phyloP scores from a whole-genome alignment of 53 echinoderm and acorn worm genomes.

The Echinometra lucunter region DNA sequence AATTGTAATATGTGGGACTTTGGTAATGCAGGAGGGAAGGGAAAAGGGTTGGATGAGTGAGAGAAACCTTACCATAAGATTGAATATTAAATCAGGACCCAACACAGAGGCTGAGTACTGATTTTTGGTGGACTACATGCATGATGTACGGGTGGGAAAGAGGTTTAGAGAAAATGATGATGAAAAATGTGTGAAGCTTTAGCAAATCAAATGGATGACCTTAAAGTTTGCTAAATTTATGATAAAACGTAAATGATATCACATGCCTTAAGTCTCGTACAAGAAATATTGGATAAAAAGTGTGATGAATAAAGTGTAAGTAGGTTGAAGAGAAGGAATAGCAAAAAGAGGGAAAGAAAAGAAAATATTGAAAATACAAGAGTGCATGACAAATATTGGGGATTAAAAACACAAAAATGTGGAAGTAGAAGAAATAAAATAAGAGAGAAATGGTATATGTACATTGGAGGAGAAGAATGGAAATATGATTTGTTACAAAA shows the following conservation, averaged over 20 bases:
- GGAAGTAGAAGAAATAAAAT: not conserved
- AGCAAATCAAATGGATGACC: not conserved
- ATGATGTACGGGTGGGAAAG: not conserved
- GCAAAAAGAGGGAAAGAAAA: not conserved
- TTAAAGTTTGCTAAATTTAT: not conserved
- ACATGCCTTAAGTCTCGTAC: not conserved
- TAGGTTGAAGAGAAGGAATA: not conserved
- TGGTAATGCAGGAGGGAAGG: not conserved
- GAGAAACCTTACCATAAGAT: conserved; percentile 49
- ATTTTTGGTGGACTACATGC: conserved; percentile 5
- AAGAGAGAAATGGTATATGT: not conserved
- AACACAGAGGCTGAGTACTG: conserved; percentile 24
- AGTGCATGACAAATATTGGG: not conserved
- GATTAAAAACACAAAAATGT: not conserved
- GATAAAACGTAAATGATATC: not conserved
- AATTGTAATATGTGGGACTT: not conserved
- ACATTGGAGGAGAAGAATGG: not conserved
- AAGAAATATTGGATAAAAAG: not conserved
- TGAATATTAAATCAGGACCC: conserved; percentile 48
- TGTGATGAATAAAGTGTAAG: not conserved
- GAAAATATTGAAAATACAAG: not conserved
- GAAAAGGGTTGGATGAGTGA: not conserved
- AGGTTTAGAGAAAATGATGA: conserved; percentile 49
- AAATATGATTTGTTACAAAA: no score
- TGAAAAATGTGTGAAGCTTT: not conserved